Evolutionary conservation across 1,140 invertebrate species (phyloP).

Genomic region (Penaeus chinensis): DNA sequence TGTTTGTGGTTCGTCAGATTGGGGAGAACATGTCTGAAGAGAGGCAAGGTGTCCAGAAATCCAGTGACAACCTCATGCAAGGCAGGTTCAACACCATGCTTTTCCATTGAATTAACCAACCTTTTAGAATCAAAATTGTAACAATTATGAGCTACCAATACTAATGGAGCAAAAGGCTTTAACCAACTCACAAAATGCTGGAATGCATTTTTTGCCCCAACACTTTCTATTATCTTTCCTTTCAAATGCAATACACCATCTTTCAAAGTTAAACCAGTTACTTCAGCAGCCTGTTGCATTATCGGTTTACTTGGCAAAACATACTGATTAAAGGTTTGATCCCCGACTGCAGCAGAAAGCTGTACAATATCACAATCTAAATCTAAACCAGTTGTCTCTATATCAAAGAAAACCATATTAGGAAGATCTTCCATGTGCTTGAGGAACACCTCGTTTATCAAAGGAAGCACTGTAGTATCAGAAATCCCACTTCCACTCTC

Average conservation of each 20-base stretch:
- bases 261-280: conserved; percentile 16
- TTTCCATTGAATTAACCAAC: conserved; percentile 13
- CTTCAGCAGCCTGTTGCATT: background rate
- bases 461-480: background rate
- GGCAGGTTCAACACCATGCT: background rate
- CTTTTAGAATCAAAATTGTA: conserved; percentile 9
- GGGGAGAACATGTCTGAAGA: conserved; percentile 13
- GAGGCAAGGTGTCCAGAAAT: conserved; percentile 21
- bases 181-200: conserved; percentile 1
- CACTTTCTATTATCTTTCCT: conserved; percentile 10
- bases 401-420: conserved; percentile 15
- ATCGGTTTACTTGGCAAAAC: background rate
- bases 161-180: conserved; percentile 2
- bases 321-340: conserved; percentile 23
- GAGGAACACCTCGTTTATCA: background rate
- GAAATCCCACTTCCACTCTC: background rate
- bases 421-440: conserved; percentile 4
- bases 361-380: conserved; percentile 30
- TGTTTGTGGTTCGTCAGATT: conserved; percentile 9
- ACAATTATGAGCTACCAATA: conserved; percentile 30
- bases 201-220: background rate
- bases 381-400: conserved; percentile 27
- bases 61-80: background rate
- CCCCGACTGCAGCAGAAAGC: conserved; percentile 16
- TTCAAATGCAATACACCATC: conserved; percentile 8